Evolutionary conservation across 2,797 vertebrate species (phyloP).

Genomic region (Lerista edwardsae): DNA sequence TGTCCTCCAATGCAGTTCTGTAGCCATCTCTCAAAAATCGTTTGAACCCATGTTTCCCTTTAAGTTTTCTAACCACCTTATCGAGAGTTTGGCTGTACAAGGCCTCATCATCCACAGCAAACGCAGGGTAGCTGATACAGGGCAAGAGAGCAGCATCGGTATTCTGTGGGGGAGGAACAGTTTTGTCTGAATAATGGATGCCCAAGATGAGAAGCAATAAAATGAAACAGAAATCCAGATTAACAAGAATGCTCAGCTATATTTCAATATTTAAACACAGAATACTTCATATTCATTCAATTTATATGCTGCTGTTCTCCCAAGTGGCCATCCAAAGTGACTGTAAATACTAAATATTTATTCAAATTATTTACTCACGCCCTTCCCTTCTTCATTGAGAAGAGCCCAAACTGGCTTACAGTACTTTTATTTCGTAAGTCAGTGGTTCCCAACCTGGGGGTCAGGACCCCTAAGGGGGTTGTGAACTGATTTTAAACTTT

Average conservation of each 20-base stretch:
- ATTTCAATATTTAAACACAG: not conserved
- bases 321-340: no score
- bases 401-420: no score
- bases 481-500: no score
- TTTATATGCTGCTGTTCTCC: no score
- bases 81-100: constrained; percentile 93
- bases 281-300: no score
- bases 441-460: no score
- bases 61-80: constrained; percentile 92
- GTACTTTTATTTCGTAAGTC: no score
- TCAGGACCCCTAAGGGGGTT: no score
- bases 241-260: not conserved
- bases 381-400: no score
- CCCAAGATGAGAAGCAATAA: constrained; percentile 5
- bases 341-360: no score
- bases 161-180: constrained; percentile 78
- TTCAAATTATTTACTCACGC: no score
- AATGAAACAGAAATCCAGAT: constrained; percentile 23
- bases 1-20: constrained; percentile 91
- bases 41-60: constrained; percentile 94
- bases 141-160: constrained; percentile 94
- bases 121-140: constrained; percentile 97
- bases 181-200: constrained; percentile 7
- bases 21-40: constrained; percentile 95
- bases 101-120: constrained; percentile 94